Conservation (phyloP, 30 jellyfish, hydroid and myxozoan genomes). For the Aurelia aurita complex sp. Pacific region DNA sequence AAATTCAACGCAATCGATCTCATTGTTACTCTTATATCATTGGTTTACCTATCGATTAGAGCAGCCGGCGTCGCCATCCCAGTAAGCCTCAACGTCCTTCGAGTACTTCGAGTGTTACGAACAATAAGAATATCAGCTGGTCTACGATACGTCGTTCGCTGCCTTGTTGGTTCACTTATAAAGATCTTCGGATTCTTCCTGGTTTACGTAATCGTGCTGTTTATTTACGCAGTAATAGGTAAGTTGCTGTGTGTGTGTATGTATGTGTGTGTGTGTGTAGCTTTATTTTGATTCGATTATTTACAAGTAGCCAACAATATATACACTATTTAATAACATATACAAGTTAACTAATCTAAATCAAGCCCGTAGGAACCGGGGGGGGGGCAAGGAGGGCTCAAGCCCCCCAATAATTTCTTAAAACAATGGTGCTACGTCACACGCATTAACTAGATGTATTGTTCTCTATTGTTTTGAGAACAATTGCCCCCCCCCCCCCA, state of each 20-base stretch:
- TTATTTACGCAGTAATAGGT: slow-evolving; percentile 85
- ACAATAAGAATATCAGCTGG: slow-evolving; percentile 61
- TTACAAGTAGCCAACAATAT: too few species aligned
- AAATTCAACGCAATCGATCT: slow-evolving; percentile 73
- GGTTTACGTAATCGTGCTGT: slow-evolving; percentile 66
- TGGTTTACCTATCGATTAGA: slow-evolving; percentile 26
- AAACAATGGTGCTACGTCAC: too few species aligned
- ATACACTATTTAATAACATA: too few species aligned
- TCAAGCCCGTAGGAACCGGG: too few species aligned
- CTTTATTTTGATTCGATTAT: too few species aligned
- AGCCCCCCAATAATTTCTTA: too few species aligned
- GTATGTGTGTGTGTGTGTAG: too few species aligned
- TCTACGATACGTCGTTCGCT: slow-evolving; percentile 69
- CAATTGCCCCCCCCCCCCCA: too few species aligned
- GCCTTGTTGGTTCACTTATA: slow-evolving; percentile 65
- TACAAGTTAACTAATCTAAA: too few species aligned
- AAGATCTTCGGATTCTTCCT: slow-evolving; percentile 67
- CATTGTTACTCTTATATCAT: slow-evolving; percentile 49
- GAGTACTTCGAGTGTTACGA: slow-evolving; percentile 83
- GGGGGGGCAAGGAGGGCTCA: too few species aligned
- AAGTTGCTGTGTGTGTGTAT: background rate
- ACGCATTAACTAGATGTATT: too few species aligned
- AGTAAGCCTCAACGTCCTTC: slow-evolving; percentile 54
- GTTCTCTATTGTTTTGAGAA: too few species aligned
- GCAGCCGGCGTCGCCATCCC: slow-evolving; percentile 44